Percentiles rank a stretch among this genome's conserved stretches.
Evolutionary conservation across 2,797 vertebrate genomes (phyloP).

Genomic region (Mionectes olivaceus): DNA sequence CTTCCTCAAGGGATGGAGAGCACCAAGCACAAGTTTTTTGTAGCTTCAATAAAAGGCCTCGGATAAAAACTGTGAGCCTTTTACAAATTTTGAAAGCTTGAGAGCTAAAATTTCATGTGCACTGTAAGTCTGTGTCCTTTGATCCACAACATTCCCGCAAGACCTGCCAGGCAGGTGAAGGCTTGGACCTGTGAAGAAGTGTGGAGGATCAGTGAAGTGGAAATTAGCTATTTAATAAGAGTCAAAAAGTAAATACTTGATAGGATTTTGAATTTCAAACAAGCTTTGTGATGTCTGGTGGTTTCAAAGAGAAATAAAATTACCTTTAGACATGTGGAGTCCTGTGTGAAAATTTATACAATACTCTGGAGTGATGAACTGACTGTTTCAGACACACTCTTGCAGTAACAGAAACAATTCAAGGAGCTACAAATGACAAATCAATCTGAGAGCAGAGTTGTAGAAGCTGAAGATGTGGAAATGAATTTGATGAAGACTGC

Average conservation of each 20-base stretch:
- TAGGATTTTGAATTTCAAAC: not conserved
- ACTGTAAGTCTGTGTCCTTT: not conserved
- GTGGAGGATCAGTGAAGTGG: not conserved
- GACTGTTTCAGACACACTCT: not conserved
- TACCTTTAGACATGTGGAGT: not conserved
- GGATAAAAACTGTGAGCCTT: not conserved
- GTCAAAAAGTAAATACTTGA: not conserved
- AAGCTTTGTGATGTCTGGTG: not conserved
- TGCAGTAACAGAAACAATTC: not conserved
- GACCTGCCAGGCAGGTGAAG: not conserved
- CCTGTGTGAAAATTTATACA: not conserved
- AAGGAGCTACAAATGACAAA: not conserved
- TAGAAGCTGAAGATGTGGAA: not conserved
- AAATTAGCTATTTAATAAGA: not conserved
- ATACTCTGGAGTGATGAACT: not conserved
- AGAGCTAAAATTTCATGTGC: not conserved
- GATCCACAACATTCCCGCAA: not conserved
- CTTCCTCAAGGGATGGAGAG: not conserved
- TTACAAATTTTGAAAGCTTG: not conserved
- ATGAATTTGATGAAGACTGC: not conserved
- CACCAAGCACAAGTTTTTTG: not conserved
- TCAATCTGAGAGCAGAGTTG: not conserved
- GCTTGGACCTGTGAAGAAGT: not conserved
- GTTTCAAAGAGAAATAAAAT: not conserved
- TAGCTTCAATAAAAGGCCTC: not conserved